Conservation (phyloP, 1,140 invertebrate genomes). For the Epicauta chinensis region DNA sequence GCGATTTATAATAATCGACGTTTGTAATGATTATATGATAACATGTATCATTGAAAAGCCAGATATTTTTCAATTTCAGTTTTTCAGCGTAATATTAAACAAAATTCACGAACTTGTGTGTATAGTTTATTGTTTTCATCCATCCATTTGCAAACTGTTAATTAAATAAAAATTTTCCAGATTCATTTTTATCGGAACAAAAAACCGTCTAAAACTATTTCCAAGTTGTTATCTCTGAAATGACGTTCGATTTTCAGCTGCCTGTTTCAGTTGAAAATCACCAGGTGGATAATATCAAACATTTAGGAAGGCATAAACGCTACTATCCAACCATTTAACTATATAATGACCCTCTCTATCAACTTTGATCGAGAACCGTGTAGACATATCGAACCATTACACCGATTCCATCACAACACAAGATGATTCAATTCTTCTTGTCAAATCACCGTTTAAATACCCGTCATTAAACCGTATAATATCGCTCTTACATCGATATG, state of each 20-base stretch:
- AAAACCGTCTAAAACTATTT: neutral
- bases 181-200: neutral
- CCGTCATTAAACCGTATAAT: conserved; percentile 6
- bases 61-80: too few species aligned
- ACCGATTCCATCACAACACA: too few species aligned
- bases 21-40: too few species aligned
- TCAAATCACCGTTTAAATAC: conserved; percentile 12
- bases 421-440: conserved; percentile 5
- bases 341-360: conserved; percentile 20
- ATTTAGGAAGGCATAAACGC: conserved; percentile 15
- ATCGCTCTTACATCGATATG: conserved; percentile 1
- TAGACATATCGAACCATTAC: conserved; percentile 8
- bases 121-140: too few species aligned
- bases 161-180: neutral
- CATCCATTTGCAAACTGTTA: too few species aligned
- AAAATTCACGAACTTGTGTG: too few species aligned
- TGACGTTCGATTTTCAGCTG: neutral
- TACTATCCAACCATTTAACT: conserved; percentile 14
- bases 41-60: too few species aligned
- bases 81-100: too few species aligned
- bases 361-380: conserved; percentile 19
- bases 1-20: too few species aligned
- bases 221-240: neutral
- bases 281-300: conserved; percentile 13
- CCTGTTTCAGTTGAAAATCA: conserved; percentile 5